Conservation (phyloP, 1,140 invertebrate species). For the Drosophila pachea region DNA sequence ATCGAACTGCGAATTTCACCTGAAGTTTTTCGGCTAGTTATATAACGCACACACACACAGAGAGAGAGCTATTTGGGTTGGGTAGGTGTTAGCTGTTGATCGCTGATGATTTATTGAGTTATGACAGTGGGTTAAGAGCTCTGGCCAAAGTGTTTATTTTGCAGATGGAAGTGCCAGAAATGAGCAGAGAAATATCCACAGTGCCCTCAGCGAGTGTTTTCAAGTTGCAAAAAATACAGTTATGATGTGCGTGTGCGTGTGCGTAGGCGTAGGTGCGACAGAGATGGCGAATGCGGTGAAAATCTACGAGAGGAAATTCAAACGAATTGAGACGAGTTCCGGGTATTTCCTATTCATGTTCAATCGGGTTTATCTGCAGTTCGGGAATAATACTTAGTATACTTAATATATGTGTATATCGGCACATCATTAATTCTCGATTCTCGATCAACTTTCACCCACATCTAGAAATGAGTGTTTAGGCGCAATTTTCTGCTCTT, state of each 20-base stretch:
- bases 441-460: slow-evolving; percentile 24
- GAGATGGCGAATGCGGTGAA: neutral
- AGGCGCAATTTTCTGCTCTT: neutral
- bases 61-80: slow-evolving; percentile 72
- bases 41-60: slow-evolving; percentile 38
- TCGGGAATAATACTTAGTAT: too few relatives aligned
- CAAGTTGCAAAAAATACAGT: slow-evolving; percentile 3
- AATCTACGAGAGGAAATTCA: neutral
- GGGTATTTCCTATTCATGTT: neutral
- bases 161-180: slow-evolving; percentile 50
- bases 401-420: too few relatives aligned
- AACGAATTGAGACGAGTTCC: neutral
- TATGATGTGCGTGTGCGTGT: neutral
- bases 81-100: slow-evolving; percentile 66
- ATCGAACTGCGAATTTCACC: slow-evolving; percentile 51
- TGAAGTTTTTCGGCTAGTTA: slow-evolving; percentile 46
- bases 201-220: neutral
- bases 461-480: neutral
- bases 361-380: too few relatives aligned
- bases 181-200: slow-evolving; percentile 22
- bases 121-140: slow-evolving; percentile 73
- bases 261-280: too few relatives aligned
- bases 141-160: slow-evolving; percentile 59
- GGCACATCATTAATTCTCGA: neutral
- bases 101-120: slow-evolving; percentile 67